Evolutionary conservation across 2,797 vertebrate genomes (phyloP).

Genomic region (Eurystomus glaucurus): DNA sequence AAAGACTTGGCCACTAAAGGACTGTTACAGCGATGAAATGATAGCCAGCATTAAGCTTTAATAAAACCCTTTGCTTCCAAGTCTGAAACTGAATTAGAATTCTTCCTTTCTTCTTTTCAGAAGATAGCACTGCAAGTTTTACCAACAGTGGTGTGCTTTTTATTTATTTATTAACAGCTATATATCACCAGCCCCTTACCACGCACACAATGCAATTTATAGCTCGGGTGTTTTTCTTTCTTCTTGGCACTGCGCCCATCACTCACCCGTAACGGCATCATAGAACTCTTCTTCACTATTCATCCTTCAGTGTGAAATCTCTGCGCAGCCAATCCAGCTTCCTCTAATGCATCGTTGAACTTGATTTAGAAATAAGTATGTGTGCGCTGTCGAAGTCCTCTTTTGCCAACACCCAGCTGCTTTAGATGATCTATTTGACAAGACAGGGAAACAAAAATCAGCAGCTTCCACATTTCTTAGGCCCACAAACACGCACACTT

Average conservation of each 20-base stretch:
- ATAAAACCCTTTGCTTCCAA: neutral
- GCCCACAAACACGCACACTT: neutral
- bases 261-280: conserved; percentile 95
- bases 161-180: neutral
- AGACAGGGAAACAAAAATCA: conserved; percentile 35
- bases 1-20: neutral
- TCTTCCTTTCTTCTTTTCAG: neutral
- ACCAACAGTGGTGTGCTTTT: neutral
- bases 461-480: neutral
- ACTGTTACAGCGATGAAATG: neutral
- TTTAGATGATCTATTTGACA: conserved; percentile 48
- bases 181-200: neutral
- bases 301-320: conserved; percentile 84
- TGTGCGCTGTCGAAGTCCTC: neutral
- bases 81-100: neutral
- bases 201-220: neutral
- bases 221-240: neutral
- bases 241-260: neutral
- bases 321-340: neutral
- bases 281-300: conserved; percentile 97
- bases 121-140: neutral
- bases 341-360: conserved; percentile 67
- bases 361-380: neutral
- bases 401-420: conserved; percentile 37
- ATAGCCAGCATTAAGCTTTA: neutral